Base-by-base conservation (phyloP, 2,113 vertebrate genomes). In the Notiomystis cincta region DNA sequence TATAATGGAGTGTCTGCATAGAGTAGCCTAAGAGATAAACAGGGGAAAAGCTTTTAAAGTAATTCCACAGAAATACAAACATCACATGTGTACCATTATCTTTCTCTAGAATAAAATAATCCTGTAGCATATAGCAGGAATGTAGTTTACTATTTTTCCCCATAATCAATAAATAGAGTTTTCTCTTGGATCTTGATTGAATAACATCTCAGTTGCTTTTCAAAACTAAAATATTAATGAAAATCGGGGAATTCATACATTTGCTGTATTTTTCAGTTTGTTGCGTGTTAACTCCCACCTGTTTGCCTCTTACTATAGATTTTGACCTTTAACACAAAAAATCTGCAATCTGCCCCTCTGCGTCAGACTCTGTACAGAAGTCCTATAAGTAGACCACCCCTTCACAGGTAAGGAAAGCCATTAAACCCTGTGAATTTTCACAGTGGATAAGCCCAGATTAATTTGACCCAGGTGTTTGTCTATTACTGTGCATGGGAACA, bases 391-490 rank as follows among this genome's bases (percentile, higher is more conserved):
- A 96, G 97, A 97, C 95, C 95, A 93, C 91, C 89, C 96, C 93
- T 95, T 90, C 30, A 93, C 72, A 97, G 97, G 96, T 96, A 97
- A 93, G 91, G 79, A 71, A 91, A 87, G 81, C 70, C 85, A 86
- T 97, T 94, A 92, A 93, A 96, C 35, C 57, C 90, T 94, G 82
- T 94, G 94, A 97, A 95, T 94, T 97, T 93, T 97, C 97, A 87
- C 98, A 96, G 86, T 93, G 97, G 95, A 96, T 96, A 96, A 97
- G 90, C 78, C 94, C 37, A 82, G 54, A 91, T 97, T 97, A 97
- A 97, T 97, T 95, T 93, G 93, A 84, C 45, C 91, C 96, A 98
- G 96, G 95, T 97, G 97, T 95, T 97, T 88, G 87, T 92, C 89
- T 96, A 96, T 86, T 72, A 28, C 15, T 21, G 35, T 42, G 84